Evolutionary conservation across 2,888 invertebrate species (phyloP).

Genomic region (Tetanocera ferruginea): DNA sequence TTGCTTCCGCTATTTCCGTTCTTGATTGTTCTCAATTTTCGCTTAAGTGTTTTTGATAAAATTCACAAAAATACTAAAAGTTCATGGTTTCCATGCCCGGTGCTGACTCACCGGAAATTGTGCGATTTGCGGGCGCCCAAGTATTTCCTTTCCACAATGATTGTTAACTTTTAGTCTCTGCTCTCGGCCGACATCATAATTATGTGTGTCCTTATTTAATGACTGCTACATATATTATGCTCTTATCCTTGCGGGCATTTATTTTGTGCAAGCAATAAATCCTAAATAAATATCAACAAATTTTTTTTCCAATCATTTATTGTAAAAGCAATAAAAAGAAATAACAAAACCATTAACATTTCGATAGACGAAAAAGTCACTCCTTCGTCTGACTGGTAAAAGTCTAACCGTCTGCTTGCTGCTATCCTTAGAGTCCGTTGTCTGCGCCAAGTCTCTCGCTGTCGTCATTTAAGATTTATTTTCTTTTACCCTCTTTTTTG

Average conservation of each 20-base stretch:
- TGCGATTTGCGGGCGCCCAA: background rate
- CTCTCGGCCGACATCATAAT: background rate
- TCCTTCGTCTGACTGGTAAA: no score
- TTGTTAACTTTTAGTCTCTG: background rate
- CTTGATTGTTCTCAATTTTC: no score
- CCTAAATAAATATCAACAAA: background rate
- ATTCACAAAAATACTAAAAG: no score
- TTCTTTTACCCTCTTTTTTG: no score
- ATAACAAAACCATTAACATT: background rate
- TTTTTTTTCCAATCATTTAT: background rate
- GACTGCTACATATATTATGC: background rate
- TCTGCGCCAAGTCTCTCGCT: background rate
- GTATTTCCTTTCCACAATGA: slow-evolving; percentile 4
- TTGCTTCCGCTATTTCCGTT: no score
- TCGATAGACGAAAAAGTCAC: background rate
- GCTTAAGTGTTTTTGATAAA: no score
- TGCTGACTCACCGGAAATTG: slow-evolving; percentile 22
- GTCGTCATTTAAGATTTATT: background rate
- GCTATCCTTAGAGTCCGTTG: background rate
- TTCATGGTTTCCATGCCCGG: no score
- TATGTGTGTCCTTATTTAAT: background rate
- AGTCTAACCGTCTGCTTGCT: background rate
- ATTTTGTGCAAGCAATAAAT: background rate
- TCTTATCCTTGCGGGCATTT: background rate
- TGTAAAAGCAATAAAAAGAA: background rate